Percentiles rank a stretch among this genome's conserved stretches.
phyloP scores from a whole-genome alignment of 2,797 vertebrate genomes.

The Alectoris magna region DNA sequence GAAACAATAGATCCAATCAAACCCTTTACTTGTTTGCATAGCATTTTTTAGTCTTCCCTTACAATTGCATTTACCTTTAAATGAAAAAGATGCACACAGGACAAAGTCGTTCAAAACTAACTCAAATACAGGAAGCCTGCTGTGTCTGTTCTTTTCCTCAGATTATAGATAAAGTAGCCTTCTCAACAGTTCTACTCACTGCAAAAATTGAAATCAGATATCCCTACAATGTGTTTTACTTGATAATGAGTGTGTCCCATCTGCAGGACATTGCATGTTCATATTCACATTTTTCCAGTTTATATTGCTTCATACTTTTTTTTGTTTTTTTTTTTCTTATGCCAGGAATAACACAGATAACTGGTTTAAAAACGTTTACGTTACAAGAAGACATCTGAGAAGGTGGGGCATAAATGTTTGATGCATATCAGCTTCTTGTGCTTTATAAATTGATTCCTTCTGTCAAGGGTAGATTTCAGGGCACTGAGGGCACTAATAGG shows the following conservation, averaged over 20 bases:
- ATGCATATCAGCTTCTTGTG: neutral
- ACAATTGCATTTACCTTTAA: constrained; percentile 15
- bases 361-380: neutral
- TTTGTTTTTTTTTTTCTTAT: neutral
- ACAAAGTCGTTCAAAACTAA: neutral
- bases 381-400: neutral
- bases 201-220: constrained; percentile 46
- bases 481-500: neutral
- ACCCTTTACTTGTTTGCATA: neutral
- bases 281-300: neutral
- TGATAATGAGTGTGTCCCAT: neutral
- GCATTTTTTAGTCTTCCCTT: neutral
- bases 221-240: constrained; percentile 11
- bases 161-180: constrained; percentile 40
- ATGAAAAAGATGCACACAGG: neutral
- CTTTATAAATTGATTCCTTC: neutral
- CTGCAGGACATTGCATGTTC: neutral
- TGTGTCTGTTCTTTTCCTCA: constrained; percentile 10
- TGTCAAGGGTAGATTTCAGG: neutral
- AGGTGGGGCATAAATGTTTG: neutral
- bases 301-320: neutral
- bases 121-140: neutral
- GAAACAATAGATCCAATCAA: neutral
- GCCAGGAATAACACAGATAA: neutral
- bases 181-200: constrained; percentile 6